Percentiles rank a stretch among this genome's conserved stretches.
These are phyloP conservation scores for Coregonus clupeaformis DNA, from an alignment of 2,113 vertebrate species.

Conservation along the genomic window DNA sequence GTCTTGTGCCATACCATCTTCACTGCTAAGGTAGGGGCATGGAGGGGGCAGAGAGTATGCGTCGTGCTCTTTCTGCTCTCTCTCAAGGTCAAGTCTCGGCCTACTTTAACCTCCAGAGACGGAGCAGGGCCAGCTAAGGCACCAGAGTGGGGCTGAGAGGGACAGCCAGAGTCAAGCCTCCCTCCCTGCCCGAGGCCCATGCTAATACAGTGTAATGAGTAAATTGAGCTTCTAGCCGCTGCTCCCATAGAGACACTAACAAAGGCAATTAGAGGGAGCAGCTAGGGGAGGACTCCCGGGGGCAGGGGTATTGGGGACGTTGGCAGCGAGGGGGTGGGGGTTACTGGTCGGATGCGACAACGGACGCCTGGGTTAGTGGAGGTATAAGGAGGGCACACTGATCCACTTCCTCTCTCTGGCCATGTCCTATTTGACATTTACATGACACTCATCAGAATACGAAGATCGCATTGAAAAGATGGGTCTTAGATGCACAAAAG, in stretches of 20 bases:
- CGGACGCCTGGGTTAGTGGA: background rate
- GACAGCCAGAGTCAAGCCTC: background rate
- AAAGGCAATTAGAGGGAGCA: constrained; percentile 74
- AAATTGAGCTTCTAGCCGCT: constrained; percentile 63
- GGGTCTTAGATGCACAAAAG: too few species aligned
- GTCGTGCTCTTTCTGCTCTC: too few species aligned
- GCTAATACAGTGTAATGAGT: background rate
- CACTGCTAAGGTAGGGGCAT: too few species aligned
- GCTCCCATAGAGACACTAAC: constrained; percentile 77
- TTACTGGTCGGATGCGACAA: background rate
- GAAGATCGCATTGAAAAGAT: too few species aligned
- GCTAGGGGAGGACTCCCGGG: constrained; percentile 62
- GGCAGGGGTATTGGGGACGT: constrained; percentile 58
- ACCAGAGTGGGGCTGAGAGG: background rate
- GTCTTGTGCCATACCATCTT: too few species aligned
- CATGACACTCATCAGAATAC: background rate
- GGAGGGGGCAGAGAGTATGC: too few species aligned
- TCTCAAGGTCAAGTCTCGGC: too few species aligned
- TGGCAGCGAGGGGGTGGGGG: constrained; percentile 39
- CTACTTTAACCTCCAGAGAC: background rate
- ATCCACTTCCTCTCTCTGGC: background rate
- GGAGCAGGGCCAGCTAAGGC: background rate
- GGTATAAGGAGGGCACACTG: background rate
- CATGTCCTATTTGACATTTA: too few species aligned
- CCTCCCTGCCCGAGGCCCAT: background rate